Percentiles rank a stretch among this genome's conserved stretches.
These are phyloP conservation scores for Platanista minor DNA, from an alignment of 2,113 vertebrate species.

Conservation along the genomic window DNA sequence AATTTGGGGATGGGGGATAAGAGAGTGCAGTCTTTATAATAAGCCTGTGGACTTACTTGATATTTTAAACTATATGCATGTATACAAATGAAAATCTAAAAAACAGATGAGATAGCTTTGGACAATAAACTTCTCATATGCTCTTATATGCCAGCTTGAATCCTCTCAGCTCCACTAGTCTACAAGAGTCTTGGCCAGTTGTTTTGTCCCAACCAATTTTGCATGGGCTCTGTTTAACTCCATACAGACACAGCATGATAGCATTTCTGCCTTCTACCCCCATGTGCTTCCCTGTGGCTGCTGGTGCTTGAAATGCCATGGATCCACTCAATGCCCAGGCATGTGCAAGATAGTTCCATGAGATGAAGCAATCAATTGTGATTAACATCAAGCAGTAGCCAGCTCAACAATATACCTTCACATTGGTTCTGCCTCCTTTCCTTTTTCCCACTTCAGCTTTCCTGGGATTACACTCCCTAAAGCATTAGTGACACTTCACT, in stretches of 20 bases:
- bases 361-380: neutral
- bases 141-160: neutral
- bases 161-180: neutral
- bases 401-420: neutral
- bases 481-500: neutral
- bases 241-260: fast-evolving
- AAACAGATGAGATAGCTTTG: neutral
- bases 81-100: neutral
- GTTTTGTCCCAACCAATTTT: neutral
- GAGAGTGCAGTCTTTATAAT: neutral
- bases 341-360: neutral
- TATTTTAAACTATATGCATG: neutral
- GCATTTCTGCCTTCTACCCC: neutral
- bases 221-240: neutral
- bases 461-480: neutral
- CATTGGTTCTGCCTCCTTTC: too few species aligned
- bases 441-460: neutral
- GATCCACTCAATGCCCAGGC: neutral
- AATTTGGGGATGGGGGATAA: neutral
- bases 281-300: neutral
- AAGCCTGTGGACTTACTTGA: neutral
- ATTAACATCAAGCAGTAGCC: neutral
- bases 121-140: fast-evolving
- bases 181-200: neutral
- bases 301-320: neutral